phyloP scores from a whole-genome alignment of 2,113 vertebrate species.

The Meriones unguiculatus region DNA sequence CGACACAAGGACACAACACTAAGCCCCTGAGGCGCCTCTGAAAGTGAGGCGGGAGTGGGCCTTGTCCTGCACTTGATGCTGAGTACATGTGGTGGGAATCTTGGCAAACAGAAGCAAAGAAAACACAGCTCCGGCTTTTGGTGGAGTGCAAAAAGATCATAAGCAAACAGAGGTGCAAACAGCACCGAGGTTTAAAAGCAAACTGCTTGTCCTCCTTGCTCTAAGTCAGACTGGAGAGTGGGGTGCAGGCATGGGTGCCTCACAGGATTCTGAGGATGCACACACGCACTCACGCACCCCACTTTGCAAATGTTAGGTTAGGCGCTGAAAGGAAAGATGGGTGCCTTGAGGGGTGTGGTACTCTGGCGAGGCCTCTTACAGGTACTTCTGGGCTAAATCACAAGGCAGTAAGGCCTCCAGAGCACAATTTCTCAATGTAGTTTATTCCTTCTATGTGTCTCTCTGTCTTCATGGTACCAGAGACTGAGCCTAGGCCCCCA shows the following conservation, averaged over 20 bases:
- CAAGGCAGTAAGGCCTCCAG: neutral
- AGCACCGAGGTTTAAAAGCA: neutral
- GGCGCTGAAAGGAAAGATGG: neutral
- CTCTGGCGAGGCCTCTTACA: conserved; percentile 2
- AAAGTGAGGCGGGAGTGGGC: neutral
- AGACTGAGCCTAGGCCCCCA: neutral
- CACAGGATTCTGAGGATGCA: too few species aligned
- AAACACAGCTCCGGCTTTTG: neutral
- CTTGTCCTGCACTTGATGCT: neutral
- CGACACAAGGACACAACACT: neutral
- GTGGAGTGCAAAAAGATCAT: neutral
- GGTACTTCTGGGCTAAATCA: conserved; percentile 18
- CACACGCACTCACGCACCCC: neutral
- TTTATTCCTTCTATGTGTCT: neutral
- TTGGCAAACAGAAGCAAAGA: neutral
- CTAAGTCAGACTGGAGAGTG: neutral
- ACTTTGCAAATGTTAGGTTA: neutral
- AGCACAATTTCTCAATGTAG: neutral
- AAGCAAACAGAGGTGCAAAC: neutral
- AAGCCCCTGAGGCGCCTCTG: neutral
- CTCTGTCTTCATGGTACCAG: neutral
- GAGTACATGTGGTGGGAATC: neutral
- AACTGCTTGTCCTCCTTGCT: neutral
- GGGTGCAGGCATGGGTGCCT: neutral
- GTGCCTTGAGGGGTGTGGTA: neutral